These are phyloP conservation scores for Drosophila leontia DNA, from an alignment of 1,140 invertebrate species.

Conservation along the genomic window DNA sequence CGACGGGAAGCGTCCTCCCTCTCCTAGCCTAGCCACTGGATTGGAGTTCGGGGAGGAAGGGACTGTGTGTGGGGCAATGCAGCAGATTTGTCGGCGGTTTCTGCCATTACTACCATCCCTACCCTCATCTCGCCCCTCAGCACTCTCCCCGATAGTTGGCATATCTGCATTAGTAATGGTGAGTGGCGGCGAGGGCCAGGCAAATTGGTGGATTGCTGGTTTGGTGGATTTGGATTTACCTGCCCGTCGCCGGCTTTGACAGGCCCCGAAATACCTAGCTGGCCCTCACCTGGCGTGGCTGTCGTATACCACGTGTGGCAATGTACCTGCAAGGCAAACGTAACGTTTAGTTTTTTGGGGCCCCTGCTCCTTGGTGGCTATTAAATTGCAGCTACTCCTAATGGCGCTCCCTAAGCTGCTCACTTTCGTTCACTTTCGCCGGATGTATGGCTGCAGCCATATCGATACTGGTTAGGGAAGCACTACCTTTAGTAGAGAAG, in stretches of 20 bases:
- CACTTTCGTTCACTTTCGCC: constrained; percentile 61
- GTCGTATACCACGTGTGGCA: constrained; percentile 19
- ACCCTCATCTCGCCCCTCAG: neutral
- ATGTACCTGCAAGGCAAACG: constrained; percentile 56
- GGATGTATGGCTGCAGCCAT: constrained; percentile 54
- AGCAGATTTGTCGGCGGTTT: constrained; percentile 81
- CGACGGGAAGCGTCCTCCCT: constrained; percentile 49
- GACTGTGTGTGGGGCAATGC: constrained; percentile 53
- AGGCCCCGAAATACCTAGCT: constrained; percentile 21
- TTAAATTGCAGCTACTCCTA: constrained; percentile 66
- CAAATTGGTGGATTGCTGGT: constrained; percentile 59
- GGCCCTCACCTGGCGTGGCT: neutral
- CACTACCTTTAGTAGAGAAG: neutral
- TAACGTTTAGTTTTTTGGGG: constrained; percentile 61
- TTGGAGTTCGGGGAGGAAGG: constrained; percentile 8
- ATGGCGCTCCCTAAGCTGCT: constrained; percentile 34
- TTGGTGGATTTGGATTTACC: constrained; percentile 63
- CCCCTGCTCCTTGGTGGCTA: constrained; percentile 67
- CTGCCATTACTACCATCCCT: constrained; percentile 68
- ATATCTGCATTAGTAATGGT: constrained; percentile 79
- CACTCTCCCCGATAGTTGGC: constrained; percentile 58
- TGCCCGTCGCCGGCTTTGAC: constrained; percentile 60
- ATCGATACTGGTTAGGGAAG: constrained; percentile 46
- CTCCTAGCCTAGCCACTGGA: neutral
- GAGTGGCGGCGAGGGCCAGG: constrained; percentile 65